Conservation (phyloP, 2,888 invertebrate species). For the Heliconius erato region DNA sequence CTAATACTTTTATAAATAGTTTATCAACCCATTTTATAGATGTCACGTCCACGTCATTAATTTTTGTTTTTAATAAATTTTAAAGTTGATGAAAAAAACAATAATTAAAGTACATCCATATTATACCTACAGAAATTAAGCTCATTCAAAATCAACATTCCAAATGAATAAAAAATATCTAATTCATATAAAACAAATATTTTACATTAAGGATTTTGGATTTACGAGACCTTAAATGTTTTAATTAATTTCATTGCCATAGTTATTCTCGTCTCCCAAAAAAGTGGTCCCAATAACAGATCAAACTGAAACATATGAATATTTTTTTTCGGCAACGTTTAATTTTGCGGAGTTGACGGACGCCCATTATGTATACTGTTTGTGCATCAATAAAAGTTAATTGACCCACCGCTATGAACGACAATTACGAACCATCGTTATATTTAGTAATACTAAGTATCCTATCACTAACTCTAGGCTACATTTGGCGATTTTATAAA, state of each 20-base stretch:
- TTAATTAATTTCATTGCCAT: not conserved
- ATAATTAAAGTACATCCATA: not conserved
- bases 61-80: not conserved
- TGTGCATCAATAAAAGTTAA: conserved; percentile 67
- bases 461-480: conserved; percentile 63
- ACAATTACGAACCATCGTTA: conserved; percentile 63
- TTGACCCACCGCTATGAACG: conserved; percentile 69
- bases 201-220: not conserved
- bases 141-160: not conserved
- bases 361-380: conserved; percentile 46
- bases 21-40: conserved; percentile 3
- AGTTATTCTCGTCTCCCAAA: not conserved
- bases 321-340: not conserved
- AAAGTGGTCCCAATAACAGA: conserved; percentile 21
- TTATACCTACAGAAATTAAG: not conserved
- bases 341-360: conserved; percentile 51
- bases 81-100: not conserved
- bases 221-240: not conserved
- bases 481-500: conserved; percentile 68
- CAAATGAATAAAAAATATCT: not conserved
- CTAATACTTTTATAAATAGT: conserved; percentile 9
- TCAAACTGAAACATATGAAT: not conserved
- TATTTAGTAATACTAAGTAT: conserved; percentile 66
- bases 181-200: not conserved
- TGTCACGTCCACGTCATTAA: not conserved